Conservation (phyloP, 2,888 invertebrate species). For the Drosophila emarginata region DNA sequence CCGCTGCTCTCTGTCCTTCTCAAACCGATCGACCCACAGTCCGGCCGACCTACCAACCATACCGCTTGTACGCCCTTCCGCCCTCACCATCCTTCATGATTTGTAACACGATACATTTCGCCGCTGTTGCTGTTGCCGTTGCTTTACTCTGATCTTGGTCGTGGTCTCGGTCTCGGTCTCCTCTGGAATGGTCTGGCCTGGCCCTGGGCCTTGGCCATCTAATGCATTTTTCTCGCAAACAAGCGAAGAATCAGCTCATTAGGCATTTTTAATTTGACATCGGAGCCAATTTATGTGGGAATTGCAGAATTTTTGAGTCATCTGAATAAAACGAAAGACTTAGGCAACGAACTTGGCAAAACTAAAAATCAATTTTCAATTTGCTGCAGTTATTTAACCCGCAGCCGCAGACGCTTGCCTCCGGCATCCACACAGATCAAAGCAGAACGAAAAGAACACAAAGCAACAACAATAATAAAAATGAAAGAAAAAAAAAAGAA, state of each 20-base stretch:
- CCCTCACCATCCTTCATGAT: conserved; percentile 63
- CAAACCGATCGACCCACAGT: conserved; percentile 1
- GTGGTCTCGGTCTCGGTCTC: background rate
- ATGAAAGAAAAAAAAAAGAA: conserved; percentile 25
- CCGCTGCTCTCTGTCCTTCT: conserved; percentile 19
- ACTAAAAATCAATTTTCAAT: conserved; percentile 74
- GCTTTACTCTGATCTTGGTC: background rate
- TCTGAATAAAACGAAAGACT: conserved; percentile 68
- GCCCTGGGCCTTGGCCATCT: conserved; percentile 41
- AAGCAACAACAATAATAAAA: conserved; percentile 33
- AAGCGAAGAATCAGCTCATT: conserved; percentile 71
- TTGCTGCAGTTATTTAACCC: conserved; percentile 63
- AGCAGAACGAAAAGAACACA: conserved; percentile 56
- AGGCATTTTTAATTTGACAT: conserved; percentile 80
- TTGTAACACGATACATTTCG: conserved; percentile 77
- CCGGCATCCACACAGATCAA: conserved; percentile 58
- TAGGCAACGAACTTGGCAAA: conserved; percentile 68
- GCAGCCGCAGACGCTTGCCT: conserved; percentile 26
- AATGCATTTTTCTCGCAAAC: conserved; percentile 65
- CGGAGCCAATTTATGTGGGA: conserved; percentile 80
- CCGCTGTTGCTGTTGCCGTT: conserved; percentile 52
- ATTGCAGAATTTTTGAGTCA: conserved; percentile 72
- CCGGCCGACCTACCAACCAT: background rate
- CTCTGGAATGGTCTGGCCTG: background rate
- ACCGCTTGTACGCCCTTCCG: conserved; percentile 10